Evolutionary conservation across 1,140 invertebrate genomes (phyloP).

Genomic region (Danaus plexippus): DNA sequence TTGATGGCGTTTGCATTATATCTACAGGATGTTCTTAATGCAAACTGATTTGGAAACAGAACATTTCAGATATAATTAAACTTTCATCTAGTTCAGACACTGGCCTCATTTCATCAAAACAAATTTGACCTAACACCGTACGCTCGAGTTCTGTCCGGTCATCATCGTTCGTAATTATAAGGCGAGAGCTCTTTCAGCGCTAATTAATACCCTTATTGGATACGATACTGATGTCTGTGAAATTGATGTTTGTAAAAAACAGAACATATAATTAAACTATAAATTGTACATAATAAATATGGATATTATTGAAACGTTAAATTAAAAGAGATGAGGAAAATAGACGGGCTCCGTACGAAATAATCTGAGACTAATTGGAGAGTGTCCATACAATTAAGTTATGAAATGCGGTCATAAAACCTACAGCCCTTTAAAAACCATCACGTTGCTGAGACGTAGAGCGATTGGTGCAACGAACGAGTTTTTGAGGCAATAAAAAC

Average conservation of each 20-base stretch:
- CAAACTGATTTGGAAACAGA: too few relatives aligned
- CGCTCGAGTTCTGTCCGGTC: conserved; percentile 15
- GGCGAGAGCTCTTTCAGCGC: conserved; percentile 19
- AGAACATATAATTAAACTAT: not conserved
- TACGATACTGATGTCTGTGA: conserved; percentile 19
- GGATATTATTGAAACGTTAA: conserved; percentile 2
- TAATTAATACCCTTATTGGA: conserved; percentile 19
- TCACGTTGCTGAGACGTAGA: conserved; percentile 37
- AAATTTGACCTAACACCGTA: conserved; percentile 6
- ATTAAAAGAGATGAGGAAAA: not conserved
- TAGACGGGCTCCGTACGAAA: not conserved
- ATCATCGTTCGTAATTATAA: conserved; percentile 22
- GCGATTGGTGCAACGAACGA: conserved; percentile 52
- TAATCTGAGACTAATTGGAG: conserved; percentile 24
- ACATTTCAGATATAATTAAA: too few relatives aligned
- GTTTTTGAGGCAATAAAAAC: conserved; percentile 51
- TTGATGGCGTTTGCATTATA: too few relatives aligned
- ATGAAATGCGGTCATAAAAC: conserved; percentile 47
- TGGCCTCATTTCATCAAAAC: not conserved
- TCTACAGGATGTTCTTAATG: too few relatives aligned
- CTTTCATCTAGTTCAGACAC: too few relatives aligned
- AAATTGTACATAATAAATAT: conserved; percentile 3
- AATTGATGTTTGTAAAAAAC: conserved; percentile 14
- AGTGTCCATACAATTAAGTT: conserved; percentile 37
- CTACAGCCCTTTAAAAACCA: conserved; percentile 45